Evolutionary conservation across 2,797 vertebrate genomes (phyloP), one percentile per base, ranked within the genome.

Genomic region (Lithobates sylvaticus): DNA sequence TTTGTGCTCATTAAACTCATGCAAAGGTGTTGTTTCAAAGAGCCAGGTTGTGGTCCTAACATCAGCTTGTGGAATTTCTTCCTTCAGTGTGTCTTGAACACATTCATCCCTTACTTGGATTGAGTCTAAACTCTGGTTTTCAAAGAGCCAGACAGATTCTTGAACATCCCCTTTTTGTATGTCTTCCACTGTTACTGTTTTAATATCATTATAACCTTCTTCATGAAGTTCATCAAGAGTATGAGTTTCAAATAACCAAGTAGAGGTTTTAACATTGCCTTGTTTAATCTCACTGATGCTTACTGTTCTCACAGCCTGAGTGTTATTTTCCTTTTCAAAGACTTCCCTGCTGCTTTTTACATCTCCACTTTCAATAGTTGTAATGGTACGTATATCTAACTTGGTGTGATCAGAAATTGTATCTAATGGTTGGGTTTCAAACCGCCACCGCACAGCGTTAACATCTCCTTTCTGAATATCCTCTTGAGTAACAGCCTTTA

Each of bases 381-480:
- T 93, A 68, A 97, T 90, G 3, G 96, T 96, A 91, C 93, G 95
- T 71, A 94, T 76, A 9, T 92, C 89, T 68, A 89, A 86, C 91
- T 93, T 95, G 6, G 88, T 90, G 84, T 96, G 94, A 75, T 96
- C 95, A 74, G 95, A 92, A 88, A 98, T 97, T 72, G 88, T 95
- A 89, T 99, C 97, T n/a, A 99, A 90, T 79, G 96, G 94, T 32
- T 97, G 96, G 0, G 97, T 99, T 94, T 99, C 97, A 95, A 99
- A 99, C 92, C 93, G 96, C 93, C 96, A 98, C 89, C 96, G 95
- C 69, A 97, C 96, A 81, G 96, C 96, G 79, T 82, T 94, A 68
- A 99, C 97, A 54, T 97, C 95, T 89, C 97, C 97, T 91, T 96
- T 98, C 83, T 97, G 94, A 89, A 97, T 93, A 88, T 97, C 96